Conservation (phyloP, 2,113 vertebrate genomes). For the Cardinalis cardinalis region DNA sequence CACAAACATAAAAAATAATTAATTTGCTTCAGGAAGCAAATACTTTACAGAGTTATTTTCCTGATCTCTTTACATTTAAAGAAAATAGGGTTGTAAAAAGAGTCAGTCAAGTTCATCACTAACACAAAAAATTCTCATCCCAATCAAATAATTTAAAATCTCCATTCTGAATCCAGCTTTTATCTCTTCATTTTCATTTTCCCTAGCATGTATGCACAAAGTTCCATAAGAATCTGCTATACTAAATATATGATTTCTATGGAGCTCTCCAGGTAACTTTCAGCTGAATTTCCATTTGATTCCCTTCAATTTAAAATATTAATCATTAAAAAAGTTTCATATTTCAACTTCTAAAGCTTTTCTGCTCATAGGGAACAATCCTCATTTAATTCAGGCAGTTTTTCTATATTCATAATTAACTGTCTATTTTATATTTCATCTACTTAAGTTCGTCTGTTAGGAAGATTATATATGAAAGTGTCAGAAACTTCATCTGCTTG, state of each 20-base stretch:
- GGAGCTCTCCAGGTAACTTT: constrained; percentile 10
- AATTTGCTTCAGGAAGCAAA: not conserved
- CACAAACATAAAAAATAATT: not conserved
- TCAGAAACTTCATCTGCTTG: constrained; percentile 10
- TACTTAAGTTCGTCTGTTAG: constrained; percentile 6
- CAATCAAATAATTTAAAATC: not conserved
- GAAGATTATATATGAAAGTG: constrained; percentile 36
- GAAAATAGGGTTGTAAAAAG: not conserved
- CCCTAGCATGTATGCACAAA: not conserved
- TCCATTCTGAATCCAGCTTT: not conserved
- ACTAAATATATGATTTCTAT: not conserved
- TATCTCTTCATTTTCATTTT: constrained; percentile 9
- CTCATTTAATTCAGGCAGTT: constrained; percentile 34
- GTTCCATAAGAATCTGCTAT: not conserved
- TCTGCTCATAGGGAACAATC: constrained; percentile 19
- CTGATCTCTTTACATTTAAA: not conserved
- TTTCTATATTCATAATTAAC: constrained; percentile 41
- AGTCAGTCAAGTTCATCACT: not conserved
- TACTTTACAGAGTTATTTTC: not conserved
- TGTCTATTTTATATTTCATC: constrained; percentile 41
- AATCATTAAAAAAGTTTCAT: constrained; percentile 14
- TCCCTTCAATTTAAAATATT: not conserved
- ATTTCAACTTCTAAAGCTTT: constrained; percentile 30
- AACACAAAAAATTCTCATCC: not conserved
- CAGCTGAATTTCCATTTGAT: constrained; percentile 16